Conservation (phyloP, 2,797 vertebrate genomes). For the Dryobates pubescens region DNA sequence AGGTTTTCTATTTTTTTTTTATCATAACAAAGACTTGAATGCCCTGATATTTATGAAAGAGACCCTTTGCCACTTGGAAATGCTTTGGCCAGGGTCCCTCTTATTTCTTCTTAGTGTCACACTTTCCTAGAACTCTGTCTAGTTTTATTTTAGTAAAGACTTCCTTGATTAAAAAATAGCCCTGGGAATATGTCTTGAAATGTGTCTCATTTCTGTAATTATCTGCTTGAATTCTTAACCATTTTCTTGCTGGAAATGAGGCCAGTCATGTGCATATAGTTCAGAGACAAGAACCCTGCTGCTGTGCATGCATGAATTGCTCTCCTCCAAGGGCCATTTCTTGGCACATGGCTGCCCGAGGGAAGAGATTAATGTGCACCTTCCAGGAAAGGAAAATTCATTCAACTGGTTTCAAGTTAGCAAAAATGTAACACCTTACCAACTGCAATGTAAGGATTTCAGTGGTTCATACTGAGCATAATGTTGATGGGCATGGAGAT, state of each 20-base stretch:
- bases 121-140: not conserved
- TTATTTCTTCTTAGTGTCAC: not conserved
- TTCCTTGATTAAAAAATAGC: not conserved
- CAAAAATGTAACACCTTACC: not conserved
- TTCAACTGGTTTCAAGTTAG: not conserved
- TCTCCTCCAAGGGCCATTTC: not conserved
- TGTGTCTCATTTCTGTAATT: not conserved
- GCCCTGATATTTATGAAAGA: not conserved
- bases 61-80: not conserved
- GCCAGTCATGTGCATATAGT: not conserved
- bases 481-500: not conserved
- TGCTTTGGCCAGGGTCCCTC: not conserved
- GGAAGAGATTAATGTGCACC: not conserved
- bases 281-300: not conserved
- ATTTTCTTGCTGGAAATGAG: not conserved
- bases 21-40: not conserved
- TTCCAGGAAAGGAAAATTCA: not conserved
- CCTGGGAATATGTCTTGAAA: not conserved
- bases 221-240: not conserved
- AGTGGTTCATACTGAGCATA: fast-evolving
- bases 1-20: not conserved
- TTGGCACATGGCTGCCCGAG: not conserved
- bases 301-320: not conserved
- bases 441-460: not conserved
- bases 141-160: not conserved